phyloP scores from a whole-genome alignment of 2,113 vertebrate species.

The Sylvilagus bachmani region DNA sequence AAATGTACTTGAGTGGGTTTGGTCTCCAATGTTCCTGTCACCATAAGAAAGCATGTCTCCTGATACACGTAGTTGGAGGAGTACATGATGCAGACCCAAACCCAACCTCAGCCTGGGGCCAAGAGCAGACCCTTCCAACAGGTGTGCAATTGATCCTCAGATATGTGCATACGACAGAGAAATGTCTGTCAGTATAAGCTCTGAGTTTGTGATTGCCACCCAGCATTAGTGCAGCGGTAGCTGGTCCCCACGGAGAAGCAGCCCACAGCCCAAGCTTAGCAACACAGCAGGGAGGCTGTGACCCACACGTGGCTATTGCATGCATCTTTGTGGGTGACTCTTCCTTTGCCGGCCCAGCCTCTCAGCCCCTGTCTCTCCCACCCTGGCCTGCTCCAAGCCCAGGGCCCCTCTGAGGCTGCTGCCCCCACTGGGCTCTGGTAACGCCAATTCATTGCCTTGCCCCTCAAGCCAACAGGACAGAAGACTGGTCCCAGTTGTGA shows the following conservation, averaged over 20 bases:
- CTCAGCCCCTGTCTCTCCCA: not conserved
- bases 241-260: not conserved
- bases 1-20: not conserved
- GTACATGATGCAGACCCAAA: not conserved
- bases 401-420: not conserved
- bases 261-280: not conserved
- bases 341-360: too few relatives aligned
- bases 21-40: too few relatives aligned
- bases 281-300: not conserved
- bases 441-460: not conserved
- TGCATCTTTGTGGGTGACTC: not conserved
- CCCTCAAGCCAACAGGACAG: not conserved
- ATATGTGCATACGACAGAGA: not conserved
- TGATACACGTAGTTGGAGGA: not conserved
- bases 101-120: too few relatives aligned
- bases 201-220: not conserved
- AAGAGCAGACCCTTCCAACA: not conserved
- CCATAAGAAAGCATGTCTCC: not conserved
- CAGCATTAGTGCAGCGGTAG: not conserved
- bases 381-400: not conserved
- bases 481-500: not conserved
- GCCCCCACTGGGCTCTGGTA: not conserved
- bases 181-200: not conserved
- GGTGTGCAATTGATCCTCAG: not conserved
- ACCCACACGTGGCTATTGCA: not conserved